Base-by-base conservation (phyloP, 2,797 vertebrate species). In the Clarias platycephalus region DNA sequence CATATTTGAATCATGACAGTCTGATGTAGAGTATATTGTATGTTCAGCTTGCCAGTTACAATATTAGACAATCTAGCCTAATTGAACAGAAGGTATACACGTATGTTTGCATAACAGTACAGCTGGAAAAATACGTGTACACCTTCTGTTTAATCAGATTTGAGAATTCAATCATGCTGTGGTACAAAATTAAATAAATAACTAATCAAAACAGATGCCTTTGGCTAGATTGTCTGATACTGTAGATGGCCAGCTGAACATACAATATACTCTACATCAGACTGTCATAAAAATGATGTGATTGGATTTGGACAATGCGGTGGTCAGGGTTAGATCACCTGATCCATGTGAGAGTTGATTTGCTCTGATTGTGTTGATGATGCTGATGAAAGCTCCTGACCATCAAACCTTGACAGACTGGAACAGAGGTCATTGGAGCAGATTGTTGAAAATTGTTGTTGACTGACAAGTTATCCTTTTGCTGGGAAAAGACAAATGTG, bases 391-490 rank as follows among this genome's bases (percentile, higher is more conserved):
- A 85, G 49, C 8, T 76, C 62, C 80, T 88, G 16, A 82, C 34
- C 40, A 76, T 74, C 79, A 76, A 83, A 81, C 8, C 24, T n/a
- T n/a, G 40, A 79, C 44, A 63, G 79, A 24, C 26, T 64, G 28
- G 66, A 79, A 83, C 60, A 79, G 64, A 83, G 72, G 66, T 71
- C 80, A 71, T 53, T 53, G 49, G 12, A 58, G 49, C 76, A 9
- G 20, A 31, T 34, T 62, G 60, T 31, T 57, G 76, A 67, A 58
- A 12, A 75, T 22, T 53, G 37, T 44, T 31, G 49, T 60, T 79
- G n/a, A 63, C n/a, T 79, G 53, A 76, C 64, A 83, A 12, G 24
- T 77, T 62, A 80, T 88, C 31, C 49, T 75, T 79, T 76, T 83
- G 57, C 58, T 9, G 49, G 1, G 24, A 68, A 70, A 18, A 75